Evolutionary conservation across 2,113 vertebrate species (phyloP).

Genomic region (Daubentonia madagascariensis): DNA sequence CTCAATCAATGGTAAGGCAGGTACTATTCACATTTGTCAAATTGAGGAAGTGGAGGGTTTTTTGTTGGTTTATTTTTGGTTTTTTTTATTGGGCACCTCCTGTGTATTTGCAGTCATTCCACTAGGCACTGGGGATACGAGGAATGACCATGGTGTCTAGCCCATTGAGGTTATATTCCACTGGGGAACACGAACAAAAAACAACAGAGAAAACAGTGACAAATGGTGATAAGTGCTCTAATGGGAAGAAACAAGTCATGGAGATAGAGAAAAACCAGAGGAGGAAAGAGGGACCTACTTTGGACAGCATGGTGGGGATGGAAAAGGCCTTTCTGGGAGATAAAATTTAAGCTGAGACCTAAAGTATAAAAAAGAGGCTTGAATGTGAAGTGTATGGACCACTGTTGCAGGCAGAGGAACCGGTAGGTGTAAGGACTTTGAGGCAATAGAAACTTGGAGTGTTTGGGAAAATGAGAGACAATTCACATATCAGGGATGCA

Average conservation of each 20-base stretch:
- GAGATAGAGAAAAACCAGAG: neutral
- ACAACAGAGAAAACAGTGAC: neutral
- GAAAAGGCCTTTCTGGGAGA: neutral
- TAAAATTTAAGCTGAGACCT: neutral
- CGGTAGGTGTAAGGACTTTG: neutral
- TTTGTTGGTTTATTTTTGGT: too few species aligned
- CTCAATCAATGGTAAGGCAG: neutral
- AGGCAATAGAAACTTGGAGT: neutral
- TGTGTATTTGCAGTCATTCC: neutral
- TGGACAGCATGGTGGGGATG: too few species aligned
- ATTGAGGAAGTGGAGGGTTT: neutral
- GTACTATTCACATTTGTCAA: neutral
- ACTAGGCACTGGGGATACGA: neutral
- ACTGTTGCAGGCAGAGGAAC: neutral
- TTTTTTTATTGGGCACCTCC: neutral
- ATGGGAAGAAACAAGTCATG: neutral
- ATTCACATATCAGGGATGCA: neutral
- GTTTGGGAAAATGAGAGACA: neutral
- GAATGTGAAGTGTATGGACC: neutral
- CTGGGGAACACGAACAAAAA: neutral
- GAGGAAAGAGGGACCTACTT: neutral
- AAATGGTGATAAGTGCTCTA: neutral
- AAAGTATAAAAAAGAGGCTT: neutral
- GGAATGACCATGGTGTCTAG: neutral
- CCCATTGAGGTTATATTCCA: neutral